Conservation (phyloP, 2,797 vertebrate species). For the Sebastes kiyomatsui region DNA sequence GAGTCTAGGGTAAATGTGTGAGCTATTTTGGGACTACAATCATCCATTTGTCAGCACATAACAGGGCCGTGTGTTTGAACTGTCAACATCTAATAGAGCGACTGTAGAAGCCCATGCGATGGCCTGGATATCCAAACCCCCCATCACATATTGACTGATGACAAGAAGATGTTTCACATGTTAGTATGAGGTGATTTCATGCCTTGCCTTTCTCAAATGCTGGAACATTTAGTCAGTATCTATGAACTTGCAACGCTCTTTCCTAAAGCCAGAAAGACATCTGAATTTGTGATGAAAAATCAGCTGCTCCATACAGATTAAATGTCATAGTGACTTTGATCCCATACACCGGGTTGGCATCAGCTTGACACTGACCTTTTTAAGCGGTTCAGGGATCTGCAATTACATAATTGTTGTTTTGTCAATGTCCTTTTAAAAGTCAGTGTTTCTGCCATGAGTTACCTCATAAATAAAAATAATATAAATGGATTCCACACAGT, state of each 20-base stretch:
- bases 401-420: neutral
- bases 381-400: neutral
- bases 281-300: neutral
- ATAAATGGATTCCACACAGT: neutral
- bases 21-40: slow-evolving; percentile 55
- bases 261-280: neutral
- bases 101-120: neutral
- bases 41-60: slow-evolving; percentile 34
- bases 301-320: neutral
- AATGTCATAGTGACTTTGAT: neutral
- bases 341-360: neutral
- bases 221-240: neutral
- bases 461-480: neutral
- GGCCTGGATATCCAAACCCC: neutral
- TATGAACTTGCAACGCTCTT: neutral
- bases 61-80: slow-evolving; percentile 11
- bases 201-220: neutral
- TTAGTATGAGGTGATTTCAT: too few species aligned
- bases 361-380: slow-evolving; percentile 1
- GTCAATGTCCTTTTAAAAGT: neutral
- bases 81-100: slow-evolving; percentile 24
- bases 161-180: neutral
- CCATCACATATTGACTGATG: neutral
- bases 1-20: neutral
- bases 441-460: neutral